Base-by-base conservation (phyloP, 2,888 invertebrate genomes). In the Ectemnius cavifrons region DNA sequence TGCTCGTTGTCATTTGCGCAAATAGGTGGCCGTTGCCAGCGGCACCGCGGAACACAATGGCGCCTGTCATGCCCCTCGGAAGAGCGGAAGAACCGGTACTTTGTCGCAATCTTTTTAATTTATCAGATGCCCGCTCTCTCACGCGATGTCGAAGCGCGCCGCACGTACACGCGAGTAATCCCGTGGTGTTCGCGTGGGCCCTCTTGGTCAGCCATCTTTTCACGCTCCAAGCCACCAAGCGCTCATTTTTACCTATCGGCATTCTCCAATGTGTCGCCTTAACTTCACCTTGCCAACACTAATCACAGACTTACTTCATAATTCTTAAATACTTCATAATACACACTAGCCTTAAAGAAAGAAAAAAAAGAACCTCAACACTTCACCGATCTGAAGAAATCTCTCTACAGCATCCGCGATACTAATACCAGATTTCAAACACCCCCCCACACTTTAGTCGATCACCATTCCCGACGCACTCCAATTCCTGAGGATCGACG, bases 21-120 rank as follows among this genome's bases (percentile, higher is more conserved):
- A 75, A 70, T 69, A 63, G 65, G 63, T 57, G 56, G 8, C 52
- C 52, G 52, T 67, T 61, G 63, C 37, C 49, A 46, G 23, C 59
- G 58, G 18, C 37, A 60, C 46, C 16, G 52, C 14, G 14, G 14
- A 20, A 23, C 27, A 58, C 56, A 69, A 72, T 76, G 69, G 73
- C 57, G 64, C 60, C 45, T 64, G 61, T 63, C 65, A 47, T 14
- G 67, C 61, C 49, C 69, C 63, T 70, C 46, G 37, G 57, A 46
- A 45, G 61, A 73, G 60, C 28, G 28, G 45, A 67, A 66, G 56
- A 58, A 63, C 57, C 67, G 64, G 62, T 66, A 68, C 49, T 71
- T 70, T 46, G 47, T 61, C 45, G 37, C 63, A 65, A 67, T 66
- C 61, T 66, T 68, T 70, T 67, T 62, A 63, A 72, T 77, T 67